Evolutionary conservation across 2,797 vertebrate genomes (phyloP), one percentile per base, ranked within the genome.

Genomic region (Smutsia temminckii): DNA sequence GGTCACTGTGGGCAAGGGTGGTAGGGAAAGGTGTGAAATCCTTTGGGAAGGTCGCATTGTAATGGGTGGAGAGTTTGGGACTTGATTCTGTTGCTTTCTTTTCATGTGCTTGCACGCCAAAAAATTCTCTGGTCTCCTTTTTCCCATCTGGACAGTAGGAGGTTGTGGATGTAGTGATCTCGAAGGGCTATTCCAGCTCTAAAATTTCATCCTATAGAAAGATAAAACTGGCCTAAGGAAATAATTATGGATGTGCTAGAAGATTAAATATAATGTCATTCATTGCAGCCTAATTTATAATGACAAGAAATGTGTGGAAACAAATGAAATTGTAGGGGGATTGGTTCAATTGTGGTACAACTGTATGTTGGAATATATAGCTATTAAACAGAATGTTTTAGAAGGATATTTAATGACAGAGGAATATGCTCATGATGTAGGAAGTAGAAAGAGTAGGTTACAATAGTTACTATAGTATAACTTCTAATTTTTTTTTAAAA

Each of bases 21-120:
- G 3, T 63, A 93, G 59, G 59, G 71, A 81, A 91, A 59, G n/a
- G 53, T 42, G 16, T 85, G 71, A 46, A 40, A 8, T 77, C 93
- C 89, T 94, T 95, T 51, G 69, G 53, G 37, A 86, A 94, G 90
- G 74, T 89, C 68, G 72, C 13, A 17, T 93, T 92, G 91, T 78
- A 91, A 42, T 37, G 69, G 46, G 23, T n/a, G 66, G 88, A 81
- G 81, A 51, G 42, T 85, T 92, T 84, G 40, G 49, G 18, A 80
- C 25, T 79, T 85, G 51, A 29, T 68, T 96, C 51, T 94, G 2
- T 90, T 61, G 49, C 29, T 81, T 74, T 92, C 49, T 93, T 37
- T 88, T 91, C 94, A 79, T 88, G 81, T 49, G 95, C 83, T 93
- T 64, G 90, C 71, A 79, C 93, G 53, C 69, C 46, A 53, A 17